Evolutionary conservation across 2,113 vertebrate genomes (phyloP), one percentile per base, ranked within the genome.

Genomic region (Haemorhous mexicanus): DNA sequence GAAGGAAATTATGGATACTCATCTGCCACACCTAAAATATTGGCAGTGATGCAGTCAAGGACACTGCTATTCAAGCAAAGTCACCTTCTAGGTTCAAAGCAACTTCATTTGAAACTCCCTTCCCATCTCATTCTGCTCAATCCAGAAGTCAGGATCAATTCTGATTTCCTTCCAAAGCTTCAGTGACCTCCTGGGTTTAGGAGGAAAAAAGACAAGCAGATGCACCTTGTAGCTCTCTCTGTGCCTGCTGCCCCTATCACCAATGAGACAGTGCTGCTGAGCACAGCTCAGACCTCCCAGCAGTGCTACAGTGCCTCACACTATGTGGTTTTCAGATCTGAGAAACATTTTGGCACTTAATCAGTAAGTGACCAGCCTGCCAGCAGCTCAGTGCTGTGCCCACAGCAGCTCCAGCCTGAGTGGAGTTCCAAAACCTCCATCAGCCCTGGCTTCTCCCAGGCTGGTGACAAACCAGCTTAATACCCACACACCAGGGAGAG

Each of bases 211-310:
- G 41, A 46, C 0, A 0, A 50, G 41, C 14, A 75, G 55, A 19
- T 7, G 39, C 33, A 85, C 30, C 16, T 5, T 2, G n/a, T 3
- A 86, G 46, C 46, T 46, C 43, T 59, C 58, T 35, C 50, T 0
- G 0, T 62, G 63, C 76, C 24, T 0, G 1, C 44, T 2, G 2
- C 7, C 39, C 2, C 0, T 8, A 3, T 2, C n/a, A 21, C 33
- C 63, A 47, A 37, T 0, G 5, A 41, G 74, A 16, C 30, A 23
- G 70, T 1, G 73, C 68, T 46, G 56, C 23, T 11, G 56, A 86
- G 76, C 83, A 61, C 43, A 66, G 58, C 33, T n/a, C 62, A 10
- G 0, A 0, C 26, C 70, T 55, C 72, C 44, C 84, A 55, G 56
- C 68, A 77, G 63, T 0, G 20, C 72, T 19, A 8, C 1, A 5